These are phyloP conservation scores for Watsonalla cultraria DNA, from an alignment of 2,888 invertebrate genomes.

Conservation along the genomic window DNA sequence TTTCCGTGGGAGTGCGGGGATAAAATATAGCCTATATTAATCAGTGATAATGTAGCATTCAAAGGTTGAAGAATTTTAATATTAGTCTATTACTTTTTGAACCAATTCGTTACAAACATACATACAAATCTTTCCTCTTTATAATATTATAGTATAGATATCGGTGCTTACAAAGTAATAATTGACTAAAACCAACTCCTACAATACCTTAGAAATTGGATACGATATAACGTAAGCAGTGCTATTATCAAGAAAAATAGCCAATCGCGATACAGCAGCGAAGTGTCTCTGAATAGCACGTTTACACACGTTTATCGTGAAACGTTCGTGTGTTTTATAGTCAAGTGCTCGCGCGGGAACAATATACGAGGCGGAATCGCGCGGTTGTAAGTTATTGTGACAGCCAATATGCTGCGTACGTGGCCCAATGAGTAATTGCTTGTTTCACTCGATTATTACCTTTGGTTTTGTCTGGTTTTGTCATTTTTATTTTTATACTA, in stretches of 20 bases:
- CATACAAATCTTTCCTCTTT: too few relatives aligned
- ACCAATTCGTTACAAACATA: too few relatives aligned
- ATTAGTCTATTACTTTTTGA: too few relatives aligned
- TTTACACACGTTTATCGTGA: conserved; percentile 43
- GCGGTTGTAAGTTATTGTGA: conserved; percentile 31
- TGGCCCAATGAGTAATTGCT: neutral
- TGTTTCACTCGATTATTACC: neutral
- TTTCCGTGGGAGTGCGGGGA: too few relatives aligned
- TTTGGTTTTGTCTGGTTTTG: neutral
- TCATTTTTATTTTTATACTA: too few relatives aligned
- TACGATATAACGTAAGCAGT: neutral
- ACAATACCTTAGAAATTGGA: neutral
- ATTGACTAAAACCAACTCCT: too few relatives aligned
- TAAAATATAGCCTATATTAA: too few relatives aligned
- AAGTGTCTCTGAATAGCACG: conserved; percentile 30
- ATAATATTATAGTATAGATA: too few relatives aligned
- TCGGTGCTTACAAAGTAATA: too few relatives aligned
- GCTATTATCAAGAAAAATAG: conserved; percentile 30
- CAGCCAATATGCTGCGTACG: neutral
- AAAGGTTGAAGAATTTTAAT: too few relatives aligned
- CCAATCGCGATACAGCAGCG: conserved; percentile 21
- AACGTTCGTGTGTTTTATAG: conserved; percentile 52
- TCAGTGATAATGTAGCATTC: too few relatives aligned
- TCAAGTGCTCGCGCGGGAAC: conserved; percentile 56
- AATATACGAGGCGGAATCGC: conserved; percentile 40